phyloP scores from a whole-genome alignment of 2,113 vertebrate species.

The Carassius gibelio region DNA sequence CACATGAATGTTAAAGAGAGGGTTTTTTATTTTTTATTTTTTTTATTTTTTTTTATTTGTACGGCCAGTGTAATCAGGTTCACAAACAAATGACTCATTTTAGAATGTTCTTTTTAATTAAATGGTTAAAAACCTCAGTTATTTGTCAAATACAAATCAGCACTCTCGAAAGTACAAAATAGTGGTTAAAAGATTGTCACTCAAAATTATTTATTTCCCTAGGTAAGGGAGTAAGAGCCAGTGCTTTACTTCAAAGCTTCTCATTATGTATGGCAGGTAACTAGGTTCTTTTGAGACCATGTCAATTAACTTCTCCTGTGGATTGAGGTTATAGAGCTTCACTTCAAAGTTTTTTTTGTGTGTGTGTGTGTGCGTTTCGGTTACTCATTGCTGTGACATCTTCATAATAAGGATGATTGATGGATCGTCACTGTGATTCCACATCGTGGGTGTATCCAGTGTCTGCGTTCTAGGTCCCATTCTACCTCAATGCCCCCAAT shows the following conservation, averaged over 20 bases:
- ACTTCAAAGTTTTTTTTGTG: constrained; percentile 56
- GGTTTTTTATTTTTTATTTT: neutral
- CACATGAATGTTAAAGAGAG: constrained; percentile 41
- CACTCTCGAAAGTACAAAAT: neutral
- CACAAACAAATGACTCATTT: neutral
- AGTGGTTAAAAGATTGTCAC: neutral
- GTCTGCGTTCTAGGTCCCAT: constrained; percentile 27
- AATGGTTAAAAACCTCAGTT: neutral
- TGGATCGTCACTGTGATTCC: constrained; percentile 34
- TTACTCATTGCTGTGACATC: constrained; percentile 38
- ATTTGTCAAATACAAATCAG: neutral
- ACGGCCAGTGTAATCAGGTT: neutral
- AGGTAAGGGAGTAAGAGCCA: neutral
- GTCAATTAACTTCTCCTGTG: constrained; percentile 23
- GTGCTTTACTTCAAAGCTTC: constrained; percentile 52
- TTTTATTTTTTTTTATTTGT: neutral
- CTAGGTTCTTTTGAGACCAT: constrained; percentile 44
- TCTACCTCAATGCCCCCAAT: constrained; percentile 19
- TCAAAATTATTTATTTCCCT: neutral
- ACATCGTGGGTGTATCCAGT: constrained; percentile 46
- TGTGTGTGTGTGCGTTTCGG: constrained; percentile 23
- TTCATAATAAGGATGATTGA: constrained; percentile 27
- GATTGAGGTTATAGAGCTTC: constrained; percentile 15
- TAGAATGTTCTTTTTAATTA: neutral
- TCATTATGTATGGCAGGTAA: constrained; percentile 59